Conservation (phyloP, 2,888 invertebrate species). For the Tricholauxania praeusta region DNA sequence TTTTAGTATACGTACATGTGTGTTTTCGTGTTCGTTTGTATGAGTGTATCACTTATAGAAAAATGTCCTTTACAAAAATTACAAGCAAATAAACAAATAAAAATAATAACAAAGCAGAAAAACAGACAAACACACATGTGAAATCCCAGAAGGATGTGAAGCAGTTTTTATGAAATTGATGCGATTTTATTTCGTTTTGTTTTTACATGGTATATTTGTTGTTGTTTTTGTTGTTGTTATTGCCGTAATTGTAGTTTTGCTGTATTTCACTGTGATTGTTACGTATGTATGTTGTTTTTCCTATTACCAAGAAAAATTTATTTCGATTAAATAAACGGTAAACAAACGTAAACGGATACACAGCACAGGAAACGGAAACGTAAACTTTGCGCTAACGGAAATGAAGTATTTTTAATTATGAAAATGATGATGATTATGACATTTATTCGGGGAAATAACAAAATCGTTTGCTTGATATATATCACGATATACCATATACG, state of each 20-base stretch:
- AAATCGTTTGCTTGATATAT: too few relatives aligned
- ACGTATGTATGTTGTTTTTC: not conserved
- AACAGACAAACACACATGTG: conserved; percentile 23
- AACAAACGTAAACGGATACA: not conserved
- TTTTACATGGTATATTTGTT: too few relatives aligned
- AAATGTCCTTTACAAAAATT: conserved; percentile 16
- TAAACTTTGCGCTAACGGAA: conserved; percentile 24
- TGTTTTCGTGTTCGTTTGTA: conserved; percentile 7
- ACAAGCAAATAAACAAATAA: conserved; percentile 14
- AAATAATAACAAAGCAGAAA: conserved; percentile 8
- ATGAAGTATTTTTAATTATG: conserved; percentile 27
- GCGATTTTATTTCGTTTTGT: too few relatives aligned
- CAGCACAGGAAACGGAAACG: conserved; percentile 15
- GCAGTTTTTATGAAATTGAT: conserved; percentile 7
- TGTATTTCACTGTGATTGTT: too few relatives aligned
- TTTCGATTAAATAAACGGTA: conserved; percentile 17
- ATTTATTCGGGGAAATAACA: too few relatives aligned
- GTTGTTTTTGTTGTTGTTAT: too few relatives aligned
- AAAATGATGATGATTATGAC: conserved; percentile 6
- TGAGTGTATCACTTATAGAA: not conserved
- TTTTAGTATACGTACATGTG: conserved; percentile 13
- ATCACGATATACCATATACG: too few relatives aligned
- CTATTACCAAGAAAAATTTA: not conserved
- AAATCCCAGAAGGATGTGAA: conserved; percentile 18
- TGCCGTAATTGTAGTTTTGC: too few relatives aligned